A percentile compares a stretch with the other conserved stretches of the same genome.
Conservation (phyloP, 2,113 vertebrate genomes). For the Heterochromis multidens region DNA sequence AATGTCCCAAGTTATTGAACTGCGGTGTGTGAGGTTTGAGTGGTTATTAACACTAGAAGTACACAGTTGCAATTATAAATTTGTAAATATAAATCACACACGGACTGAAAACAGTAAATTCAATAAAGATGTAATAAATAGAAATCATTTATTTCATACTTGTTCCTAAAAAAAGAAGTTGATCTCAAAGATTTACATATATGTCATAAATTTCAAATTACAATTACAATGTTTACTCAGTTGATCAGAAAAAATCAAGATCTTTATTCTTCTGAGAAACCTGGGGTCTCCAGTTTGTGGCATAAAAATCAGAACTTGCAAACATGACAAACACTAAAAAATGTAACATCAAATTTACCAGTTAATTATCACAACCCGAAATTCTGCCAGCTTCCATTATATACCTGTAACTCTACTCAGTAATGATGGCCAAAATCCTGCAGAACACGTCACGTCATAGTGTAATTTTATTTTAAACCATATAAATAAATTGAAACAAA, state of each 20-base stretch:
- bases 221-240: not conserved
- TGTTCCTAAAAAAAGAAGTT: conserved; percentile 6
- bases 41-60: not conserved
- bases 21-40: not conserved
- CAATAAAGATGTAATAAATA: conserved; percentile 39
- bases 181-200: not conserved
- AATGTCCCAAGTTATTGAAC: not conserved
- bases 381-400: not conserved
- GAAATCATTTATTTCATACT: conserved; percentile 19
- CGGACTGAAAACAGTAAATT: not conserved
- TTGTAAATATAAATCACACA: not conserved
- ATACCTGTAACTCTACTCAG: not conserved
- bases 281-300: not conserved
- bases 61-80: not conserved
- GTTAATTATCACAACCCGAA: not conserved
- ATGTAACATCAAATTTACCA: not conserved
- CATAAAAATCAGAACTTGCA: not conserved
- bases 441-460: not conserved
- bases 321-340: not conserved
- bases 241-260: not conserved
- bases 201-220: conserved; percentile 3
- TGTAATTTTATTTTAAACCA: not conserved
- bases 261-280: not conserved
- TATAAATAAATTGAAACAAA: conserved; percentile 31
- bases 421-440: not conserved